Evolutionary conservation across 2,888 invertebrate species (phyloP), one percentile per base, ranked within the genome.

Genomic region (Athrips mouffetella): DNA sequence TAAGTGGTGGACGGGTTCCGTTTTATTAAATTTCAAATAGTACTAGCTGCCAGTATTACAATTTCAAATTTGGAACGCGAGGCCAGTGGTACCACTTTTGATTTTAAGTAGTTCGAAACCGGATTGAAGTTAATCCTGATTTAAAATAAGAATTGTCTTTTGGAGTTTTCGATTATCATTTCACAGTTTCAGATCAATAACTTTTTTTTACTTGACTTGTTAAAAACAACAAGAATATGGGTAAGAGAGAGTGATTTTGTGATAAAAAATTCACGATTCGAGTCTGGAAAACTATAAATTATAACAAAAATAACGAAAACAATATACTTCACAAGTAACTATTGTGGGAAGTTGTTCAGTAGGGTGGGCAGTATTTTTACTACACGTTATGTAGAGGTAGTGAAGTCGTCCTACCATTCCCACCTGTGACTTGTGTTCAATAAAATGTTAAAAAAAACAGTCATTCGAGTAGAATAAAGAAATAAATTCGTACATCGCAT

Each of bases 11-110:
- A 73, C 70, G 65, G 67, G 69, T 68, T 67, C 65, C 62, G 70
- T 78, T 67, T 80, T 83, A 83, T 84, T 83, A 83, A 83, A 85
- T 86, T 86, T 87, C 84, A 85, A 84, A 87, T 87, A 81, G 82
- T 78, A 77, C 76, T 58, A 59, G 63, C 60, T 65, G 73, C 71
- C 63, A 62, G 59, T 71, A 85, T 86, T 87, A 84, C 74, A 85
- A 86, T 86, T 87, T 86, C 70, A 86, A 83, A 87, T 87, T 79
- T 67, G 59, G 68, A 62, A 60, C 59, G 63, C 59, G 60, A 57
- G 57, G 58, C 55, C 50, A 42, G 48, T 47, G 49, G 27, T 49
- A 49, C 50, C 68, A 73, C 72, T 71, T 73, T 73, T 75, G 67
- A 65, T 75, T 76, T 73, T 71, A 52, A 55, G 57, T 57, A 51